These are phyloP conservation scores for Hymenopus coronatus DNA, from an alignment of 2,888 invertebrate genomes.

Conservation along the genomic window DNA sequence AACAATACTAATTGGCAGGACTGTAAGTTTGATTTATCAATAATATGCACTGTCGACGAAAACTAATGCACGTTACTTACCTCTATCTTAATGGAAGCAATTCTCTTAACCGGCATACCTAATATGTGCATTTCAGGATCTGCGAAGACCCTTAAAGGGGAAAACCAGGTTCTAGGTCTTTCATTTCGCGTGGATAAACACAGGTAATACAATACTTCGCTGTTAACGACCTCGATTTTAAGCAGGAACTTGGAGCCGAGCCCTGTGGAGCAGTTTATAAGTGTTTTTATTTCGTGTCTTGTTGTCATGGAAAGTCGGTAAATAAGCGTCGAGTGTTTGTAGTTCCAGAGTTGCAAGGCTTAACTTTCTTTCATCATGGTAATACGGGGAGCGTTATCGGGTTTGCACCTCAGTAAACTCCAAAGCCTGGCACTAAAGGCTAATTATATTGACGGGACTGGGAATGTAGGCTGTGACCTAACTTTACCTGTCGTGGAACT, in stretches of 20 bases:
- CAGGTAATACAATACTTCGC: no score
- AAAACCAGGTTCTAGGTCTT: no score
- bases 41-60: no score
- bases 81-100: no score
- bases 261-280: neutral
- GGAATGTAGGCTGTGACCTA: neutral
- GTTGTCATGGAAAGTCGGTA: neutral
- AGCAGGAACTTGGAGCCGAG: neutral
- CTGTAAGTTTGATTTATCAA: no score
- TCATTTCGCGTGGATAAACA: no score
- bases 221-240: neutral
- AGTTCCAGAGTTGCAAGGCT: neutral
- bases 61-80: no score
- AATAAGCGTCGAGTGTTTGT: neutral
- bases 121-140: no score
- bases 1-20: no score
- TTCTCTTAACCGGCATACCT: no score
- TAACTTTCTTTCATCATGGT: neutral
- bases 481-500: neutral
- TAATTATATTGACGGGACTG: neutral
- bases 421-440: neutral
- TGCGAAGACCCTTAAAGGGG: no score
- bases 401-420: neutral
- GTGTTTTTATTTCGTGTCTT: neutral
- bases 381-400: neutral